Evolutionary conservation across 1,140 invertebrate genomes (phyloP), one percentile per base, ranked within the genome.

Genomic region (Liolophura sinensis): DNA sequence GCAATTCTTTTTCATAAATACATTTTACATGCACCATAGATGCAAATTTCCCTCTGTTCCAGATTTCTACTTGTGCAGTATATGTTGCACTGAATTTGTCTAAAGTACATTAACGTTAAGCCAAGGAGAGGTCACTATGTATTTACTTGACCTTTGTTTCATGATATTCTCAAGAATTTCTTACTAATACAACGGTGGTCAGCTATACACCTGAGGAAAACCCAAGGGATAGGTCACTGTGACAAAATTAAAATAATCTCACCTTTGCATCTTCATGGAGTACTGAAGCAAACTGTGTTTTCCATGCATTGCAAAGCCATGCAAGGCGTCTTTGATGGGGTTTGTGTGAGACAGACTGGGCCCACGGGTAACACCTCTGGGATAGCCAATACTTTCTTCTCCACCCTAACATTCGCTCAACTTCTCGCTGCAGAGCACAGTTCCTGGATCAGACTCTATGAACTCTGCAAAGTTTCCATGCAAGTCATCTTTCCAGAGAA

Each of bases 401-500:
- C 66, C 60, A 72, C 69, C 27, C n/a, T 25, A 62, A 15, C 22
- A 71, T 69, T 27, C 73, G 69, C 57, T 79, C 75, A 12, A 83
- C 80, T 61, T 84, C 81, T 46, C 73, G 54, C 56, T 83, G 77
- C 40, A 85, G 81, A 20, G 75, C 61, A 73, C 65, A 27, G 74
- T 78, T 14, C 77, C 80, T 27, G 82, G 83, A 59, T 84, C 77
- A 55, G 67, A 66, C 11, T 67, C 62, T 27, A 85, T 81, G 67
- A 85, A 85, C 64, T 85, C 82, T 47, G 77, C 72, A 64, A 82
- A 84, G 69, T 81, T 81, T 14, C 79, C 78, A 73, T 84, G 77
- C 67, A 84, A 73, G 60, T 85, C 81, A 55, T 84, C 82, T 64
- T 82, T 84, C 83, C 83, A 85, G 24, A 85, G 74, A 75, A 85